Base-by-base conservation (phyloP, 2,888 invertebrate genomes). In the Pheosia gnoma region DNA sequence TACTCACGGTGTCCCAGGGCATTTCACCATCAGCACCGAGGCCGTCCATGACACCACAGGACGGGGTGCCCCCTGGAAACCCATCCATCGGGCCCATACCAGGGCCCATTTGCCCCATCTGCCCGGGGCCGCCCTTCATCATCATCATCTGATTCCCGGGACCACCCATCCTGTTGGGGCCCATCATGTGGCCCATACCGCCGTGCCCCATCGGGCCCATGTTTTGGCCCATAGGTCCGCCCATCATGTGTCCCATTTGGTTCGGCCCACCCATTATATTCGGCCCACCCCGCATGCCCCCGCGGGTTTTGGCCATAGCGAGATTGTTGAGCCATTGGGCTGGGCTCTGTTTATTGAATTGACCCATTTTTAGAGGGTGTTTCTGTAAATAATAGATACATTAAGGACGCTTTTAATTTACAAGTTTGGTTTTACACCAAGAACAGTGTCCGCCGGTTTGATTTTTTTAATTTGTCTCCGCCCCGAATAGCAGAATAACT, bases 321-420 rank as follows among this genome's bases (percentile, higher is more conserved):
- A 97, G 93, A 82, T 96, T 96, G 83, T 96, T 97, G 51, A 97
- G 90, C 96, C 97, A 97, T 81, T 97, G 97, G 38, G 96, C 96
- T 58, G 96, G 96, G 82, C 96, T 97, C 83, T 97, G 97, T 79
- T 97, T 95, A 86, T 96, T 96, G 86, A 98, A 96, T 83, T 98
- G 98, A 61, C 97, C 96, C 86, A 97, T 95, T 94, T 98, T 98
- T 77, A 97, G 94, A 4, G 98, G 98, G 89, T 98, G 97, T 94
- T 98, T 98, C 95, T 97, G 94, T 64, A 95, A 84, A 71, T 86
- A 52, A 43, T 37, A 59, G 41, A 58, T 59, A 43, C 8, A 43
- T 9, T 2, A 43, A 43, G 9, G 10, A 9, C 8, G 9, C 10
- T 39, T 2, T 39, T 39, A 39, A 39, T 39, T 25, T 2, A 39